phyloP scores from a whole-genome alignment of 1,140 invertebrate species.

The Drosophila biarmipes region DNA sequence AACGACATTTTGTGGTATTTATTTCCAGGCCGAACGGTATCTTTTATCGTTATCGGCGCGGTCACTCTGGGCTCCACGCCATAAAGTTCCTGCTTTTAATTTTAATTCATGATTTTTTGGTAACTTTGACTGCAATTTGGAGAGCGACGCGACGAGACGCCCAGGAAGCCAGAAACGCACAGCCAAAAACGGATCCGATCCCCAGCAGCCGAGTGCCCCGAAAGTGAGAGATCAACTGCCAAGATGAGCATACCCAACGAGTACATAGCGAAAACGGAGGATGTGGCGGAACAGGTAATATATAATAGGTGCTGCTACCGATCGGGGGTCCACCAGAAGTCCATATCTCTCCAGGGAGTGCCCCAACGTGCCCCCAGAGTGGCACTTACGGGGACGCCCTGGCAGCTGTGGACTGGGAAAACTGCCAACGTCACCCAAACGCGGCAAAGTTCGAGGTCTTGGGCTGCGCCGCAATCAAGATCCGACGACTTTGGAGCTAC shows the following conservation, averaged over 20 bases:
- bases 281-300: slow-evolving; percentile 95
- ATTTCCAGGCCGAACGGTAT: neutral
- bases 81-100: slow-evolving; percentile 64
- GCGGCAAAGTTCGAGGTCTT: slow-evolving; percentile 71
- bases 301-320: slow-evolving; percentile 14
- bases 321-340: neutral
- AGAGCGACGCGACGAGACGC: slow-evolving; percentile 11
- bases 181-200: slow-evolving; percentile 17
- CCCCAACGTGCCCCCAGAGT: too few species aligned
- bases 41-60: neutral
- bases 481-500: neutral
- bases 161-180: slow-evolving; percentile 15
- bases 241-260: slow-evolving; percentile 93
- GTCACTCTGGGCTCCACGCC: slow-evolving; percentile 21
- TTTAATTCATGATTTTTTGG: slow-evolving; percentile 74
- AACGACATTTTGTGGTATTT: neutral
- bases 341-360: too few species aligned
- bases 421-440: slow-evolving; percentile 84
- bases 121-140: slow-evolving; percentile 63
- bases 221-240: slow-evolving; percentile 46
- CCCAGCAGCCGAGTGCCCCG: slow-evolving; percentile 1
- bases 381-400: neutral
- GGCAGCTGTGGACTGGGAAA: slow-evolving; percentile 42
- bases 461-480: slow-evolving; percentile 35
- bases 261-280: slow-evolving; percentile 95